Evolutionary conservation across 37 sponge, comb jelly and placozoan species (phyloP), one percentile per base, ranked within the genome.

Genomic region (Theonella swinhoei): DNA sequence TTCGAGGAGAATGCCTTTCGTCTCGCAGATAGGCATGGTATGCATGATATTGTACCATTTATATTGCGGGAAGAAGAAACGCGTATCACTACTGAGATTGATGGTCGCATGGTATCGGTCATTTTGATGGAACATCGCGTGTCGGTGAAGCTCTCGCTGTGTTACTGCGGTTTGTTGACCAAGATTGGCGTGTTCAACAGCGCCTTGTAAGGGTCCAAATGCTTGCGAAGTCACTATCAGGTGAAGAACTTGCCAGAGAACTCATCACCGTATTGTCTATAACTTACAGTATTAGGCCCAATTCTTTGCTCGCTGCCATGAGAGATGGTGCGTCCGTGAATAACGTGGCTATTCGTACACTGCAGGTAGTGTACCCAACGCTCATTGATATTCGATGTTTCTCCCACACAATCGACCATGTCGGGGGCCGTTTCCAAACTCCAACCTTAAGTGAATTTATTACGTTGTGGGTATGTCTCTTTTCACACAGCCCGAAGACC

Each of bases 401-500:
- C 78, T 28, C 35, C 64, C n/a, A n/a, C n/a, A n/a, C n/a, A n/a
- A n/a, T n/a, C n/a, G n/a, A n/a, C n/a, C n/a, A n/a, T n/a, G n/a
- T 77, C 19, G 78, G 78, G 2, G 64, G 31, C 1, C 1, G 61
- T 22, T 77, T 60, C 77, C 59, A 77, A 5, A 77, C 78, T 20
- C 78, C 78, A n/a, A 33, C 34, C 3, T 64, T 77, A 59, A 31
- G 64, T 4, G 78, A 62, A 2, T 77, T 77, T 20, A 31, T 77
- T 17, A 20, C 25, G 2, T 63, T 31, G 3, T 77, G 78, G 78
- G 61, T 77, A 4, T 32, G 8, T 2, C 38, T 60, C 39, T 77
- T 77, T 39, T 24, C 62, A 31, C 78, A 77, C 19, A 77, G 78
- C 78, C 78, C 78, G 37, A 77, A 62, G 30, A 77, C 78, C 78